Base-by-base conservation (phyloP, 2,113 vertebrate species). In the Camelus dromedarius region DNA sequence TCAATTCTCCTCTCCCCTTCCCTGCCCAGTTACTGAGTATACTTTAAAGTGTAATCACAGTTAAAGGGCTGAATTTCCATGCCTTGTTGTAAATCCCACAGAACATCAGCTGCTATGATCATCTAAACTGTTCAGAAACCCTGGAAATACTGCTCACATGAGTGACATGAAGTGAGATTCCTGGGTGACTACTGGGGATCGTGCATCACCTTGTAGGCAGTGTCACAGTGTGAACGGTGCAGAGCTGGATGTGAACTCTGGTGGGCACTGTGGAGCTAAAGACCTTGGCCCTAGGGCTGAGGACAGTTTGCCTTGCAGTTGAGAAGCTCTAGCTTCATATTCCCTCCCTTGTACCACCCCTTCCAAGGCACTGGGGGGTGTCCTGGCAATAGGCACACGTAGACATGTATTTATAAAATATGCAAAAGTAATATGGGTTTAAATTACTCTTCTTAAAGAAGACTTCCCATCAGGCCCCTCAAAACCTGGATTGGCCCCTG, bases 401-500 rank as follows among this genome's bases (percentile, higher is more conserved):
- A 64, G 6, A 50, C n/a, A 6, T 1, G 13, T 19, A 76, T 96
- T 89, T 48, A 56, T 28, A 72, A 81, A 88, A 64, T 52, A 30
- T n/a, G n/a, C 30, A 19, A 46, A 69, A 79, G 20, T 73, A 72
- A 86, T 77, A 62, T n/a, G 58, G 22, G 48, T 82, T 24, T 52
- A 56, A 38, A 58, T 82, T 13, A 48, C 70, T 87, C 72, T 96
- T 83, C 56, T 91, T 87, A 88, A 48, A 70, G 35, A 84, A 20
- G 24, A 2, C 38, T 5, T 89, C 22, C n/a, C 20, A 48, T 32
- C 9, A 48, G 60, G 1, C 13, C 4, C 67, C 50, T 80, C 5
- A 5, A 52, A 89, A 82, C 38, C 24, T 73, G 22, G 28, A 22
- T 42, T 10, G 18, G 42, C 6, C 60, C 16, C 32, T 56, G 48